Base-by-base conservation (phyloP, 2,888 invertebrate genomes). In the Zele albiditarsus region DNA sequence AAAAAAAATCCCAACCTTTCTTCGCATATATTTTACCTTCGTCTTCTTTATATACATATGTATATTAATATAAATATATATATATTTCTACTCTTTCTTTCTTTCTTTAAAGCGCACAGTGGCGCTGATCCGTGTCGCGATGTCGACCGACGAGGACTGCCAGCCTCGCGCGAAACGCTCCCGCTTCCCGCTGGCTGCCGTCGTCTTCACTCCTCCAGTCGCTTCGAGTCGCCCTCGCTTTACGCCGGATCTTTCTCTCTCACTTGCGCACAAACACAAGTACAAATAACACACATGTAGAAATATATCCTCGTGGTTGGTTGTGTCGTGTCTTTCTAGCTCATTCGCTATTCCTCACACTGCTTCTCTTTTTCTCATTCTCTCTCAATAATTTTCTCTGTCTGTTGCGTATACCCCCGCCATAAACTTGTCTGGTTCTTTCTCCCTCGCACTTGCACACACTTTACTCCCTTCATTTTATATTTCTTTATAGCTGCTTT, bases 141-240 rank as follows among this genome's bases (percentile, higher is more conserved):
- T 71, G 74, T 71, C 71, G 74, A 71, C 66, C 71, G 71, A 75
- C 71, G 58, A 66, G 58, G 66, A 75, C 74, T 75, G 74, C 65
- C 71, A 71, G 74, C 65, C 63, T 74, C 69, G 62, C 66, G 53
- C 53, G 53, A 57, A 75, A 57, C 65, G 65, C 71, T 65, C 66
- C 65, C 66, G 70, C 69, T 74, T 70, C 58, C 65, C 70, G 57
- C 71, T 75, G 62, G 57, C 71, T 71, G 63, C 63, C 74, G 62
- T 71, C 65, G 38, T 65, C 69, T 77, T 68, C 65, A 58, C 42
- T 76, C n/a, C 31, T 42, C 60, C 63, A 33, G 20, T 69, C 74
- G 67, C 25, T 53, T 27, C 73, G 60, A 25, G 58, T 69, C 75
- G 75, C 69, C 70, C 74, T 63, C 74, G 28, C 71, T 57, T 57